Percentiles rank a stretch among this genome's conserved stretches.
phyloP scores from a whole-genome alignment of 2,113 vertebrate genomes.

The Hyaena hyaena region DNA sequence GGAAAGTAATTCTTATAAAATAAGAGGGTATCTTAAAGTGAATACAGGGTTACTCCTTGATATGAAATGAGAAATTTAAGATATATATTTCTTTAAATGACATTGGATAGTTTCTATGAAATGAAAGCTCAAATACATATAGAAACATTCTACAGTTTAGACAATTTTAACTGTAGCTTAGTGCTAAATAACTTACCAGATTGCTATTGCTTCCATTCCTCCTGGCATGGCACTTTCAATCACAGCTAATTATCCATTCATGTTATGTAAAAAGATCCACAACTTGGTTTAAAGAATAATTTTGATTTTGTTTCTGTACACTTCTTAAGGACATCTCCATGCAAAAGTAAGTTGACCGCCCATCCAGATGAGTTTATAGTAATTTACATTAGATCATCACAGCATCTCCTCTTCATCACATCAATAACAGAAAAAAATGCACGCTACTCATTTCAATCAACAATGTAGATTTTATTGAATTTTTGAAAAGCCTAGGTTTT shows the following conservation, averaged over 20 bases:
- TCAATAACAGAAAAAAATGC: not conserved
- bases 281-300: not conserved
- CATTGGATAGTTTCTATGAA: not conserved
- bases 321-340: not conserved
- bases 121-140: not conserved
- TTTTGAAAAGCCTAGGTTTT: not conserved
- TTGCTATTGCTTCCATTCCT: not conserved
- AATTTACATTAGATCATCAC: not conserved
- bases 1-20: not conserved
- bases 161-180: not conserved
- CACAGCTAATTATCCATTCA: not conserved
- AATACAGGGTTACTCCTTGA: not conserved
- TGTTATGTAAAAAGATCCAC: not conserved
- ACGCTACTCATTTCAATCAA: not conserved
- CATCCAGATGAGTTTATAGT: not conserved
- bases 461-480: not conserved
- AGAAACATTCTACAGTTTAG: not conserved
- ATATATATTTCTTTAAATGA: not conserved
- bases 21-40: not conserved
- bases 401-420: not conserved
- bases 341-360: not conserved
- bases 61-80: not conserved
- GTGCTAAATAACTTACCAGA: not conserved
- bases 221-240: not conserved
- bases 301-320: not conserved